Percentiles rank a stretch among this genome's conserved stretches.
Conservation (phyloP, 2,113 vertebrate species). For the Pollimyrus isidori region DNA sequence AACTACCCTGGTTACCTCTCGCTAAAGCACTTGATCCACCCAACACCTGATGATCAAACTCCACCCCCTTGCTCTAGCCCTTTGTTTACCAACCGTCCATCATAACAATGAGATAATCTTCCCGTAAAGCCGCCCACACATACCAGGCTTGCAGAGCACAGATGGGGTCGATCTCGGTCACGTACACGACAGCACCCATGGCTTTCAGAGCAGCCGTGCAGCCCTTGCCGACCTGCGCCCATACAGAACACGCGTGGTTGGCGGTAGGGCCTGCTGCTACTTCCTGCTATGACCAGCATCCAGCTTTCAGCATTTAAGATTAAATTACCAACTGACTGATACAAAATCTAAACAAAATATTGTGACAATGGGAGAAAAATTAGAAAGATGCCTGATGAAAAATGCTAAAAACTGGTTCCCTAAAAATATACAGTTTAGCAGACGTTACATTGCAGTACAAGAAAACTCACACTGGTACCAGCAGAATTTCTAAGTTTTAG, state of each 20-base stretch:
- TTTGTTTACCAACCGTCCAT: neutral
- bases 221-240: slow-evolving; percentile 49
- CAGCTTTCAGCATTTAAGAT: neutral
- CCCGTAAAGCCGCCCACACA: slow-evolving; percentile 19
- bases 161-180: slow-evolving; percentile 76
- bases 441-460: neutral
- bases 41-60: neutral
- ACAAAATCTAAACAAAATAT: neutral
- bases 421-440: neutral
- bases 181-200: slow-evolving; percentile 76
- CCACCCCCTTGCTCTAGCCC: neutral
- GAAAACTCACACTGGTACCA: neutral
- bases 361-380: neutral
- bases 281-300: neutral
- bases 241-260: neutral
- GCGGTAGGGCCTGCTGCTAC: neutral
- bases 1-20: neutral
- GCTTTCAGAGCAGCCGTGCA: slow-evolving; percentile 73
- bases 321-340: neutral
- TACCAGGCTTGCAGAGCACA: slow-evolving; percentile 77
- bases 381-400: neutral
- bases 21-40: neutral
- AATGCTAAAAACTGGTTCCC: neutral
- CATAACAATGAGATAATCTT: neutral
- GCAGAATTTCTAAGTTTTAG: neutral